Conservation (phyloP, 2,888 invertebrate species). For the Pollenia angustigena region DNA sequence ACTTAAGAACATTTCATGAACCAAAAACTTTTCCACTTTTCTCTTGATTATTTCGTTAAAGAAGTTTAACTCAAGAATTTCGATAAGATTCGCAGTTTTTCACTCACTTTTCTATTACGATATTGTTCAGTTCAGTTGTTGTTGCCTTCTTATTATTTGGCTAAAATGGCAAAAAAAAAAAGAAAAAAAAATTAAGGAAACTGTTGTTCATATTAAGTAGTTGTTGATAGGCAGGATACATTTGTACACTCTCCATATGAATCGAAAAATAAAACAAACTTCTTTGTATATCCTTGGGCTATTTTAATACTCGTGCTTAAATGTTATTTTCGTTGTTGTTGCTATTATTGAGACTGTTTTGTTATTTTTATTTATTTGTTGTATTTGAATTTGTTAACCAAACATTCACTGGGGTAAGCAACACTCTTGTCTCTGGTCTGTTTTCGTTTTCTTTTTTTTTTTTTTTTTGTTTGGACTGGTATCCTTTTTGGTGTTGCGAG, state of each 20-base stretch:
- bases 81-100: constrained; percentile 53
- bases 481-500: background rate
- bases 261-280: constrained; percentile 26
- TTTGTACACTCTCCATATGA: constrained; percentile 21
- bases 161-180: constrained; percentile 60
- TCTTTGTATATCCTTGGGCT: constrained; percentile 61
- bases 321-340: background rate
- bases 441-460: background rate
- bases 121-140: constrained; percentile 29
- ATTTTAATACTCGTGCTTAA: constrained; percentile 53
- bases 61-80: constrained; percentile 70
- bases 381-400: constrained; percentile 45
- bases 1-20: constrained; percentile 1
- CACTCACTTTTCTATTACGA: constrained; percentile 22
- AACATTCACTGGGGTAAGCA: constrained; percentile 22
- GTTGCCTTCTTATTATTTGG: constrained; percentile 44
- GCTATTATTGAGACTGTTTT: constrained; percentile 35
- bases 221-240: constrained; percentile 59
- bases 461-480: background rate
- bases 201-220: constrained; percentile 73
- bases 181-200: constrained; percentile 56
- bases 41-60: constrained; percentile 71
- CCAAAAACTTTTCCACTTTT: constrained; percentile 73
- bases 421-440: constrained; percentile 15
- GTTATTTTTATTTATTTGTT: constrained; percentile 20